Conservation (phyloP, 2,888 invertebrate genomes). For the Apoderus coryli region DNA sequence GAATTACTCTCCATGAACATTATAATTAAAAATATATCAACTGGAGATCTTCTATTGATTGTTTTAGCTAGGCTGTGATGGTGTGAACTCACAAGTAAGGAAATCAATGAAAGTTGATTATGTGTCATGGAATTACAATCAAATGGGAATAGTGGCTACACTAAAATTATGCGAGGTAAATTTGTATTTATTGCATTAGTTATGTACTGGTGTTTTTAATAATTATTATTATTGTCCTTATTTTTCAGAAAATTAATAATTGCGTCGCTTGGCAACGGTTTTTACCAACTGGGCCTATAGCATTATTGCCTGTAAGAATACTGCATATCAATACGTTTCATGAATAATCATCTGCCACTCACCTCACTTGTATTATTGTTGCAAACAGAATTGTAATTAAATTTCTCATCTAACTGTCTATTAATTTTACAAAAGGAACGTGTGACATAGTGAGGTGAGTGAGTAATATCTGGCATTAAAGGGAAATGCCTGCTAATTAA, state of each 20-base stretch:
- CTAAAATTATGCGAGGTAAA: constrained; percentile 63
- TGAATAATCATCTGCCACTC: too few relatives aligned
- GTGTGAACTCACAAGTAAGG: constrained; percentile 77
- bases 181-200: constrained; percentile 1
- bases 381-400: constrained; percentile 5
- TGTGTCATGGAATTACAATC: constrained; percentile 71
- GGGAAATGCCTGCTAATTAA: too few relatives aligned
- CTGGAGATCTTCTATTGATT: constrained; percentile 5
- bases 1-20: too few relatives aligned
- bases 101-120: constrained; percentile 69
- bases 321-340: too few relatives aligned
- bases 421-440: too few relatives aligned
- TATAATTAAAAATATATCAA: too few relatives aligned
- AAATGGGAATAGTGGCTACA: constrained; percentile 87
- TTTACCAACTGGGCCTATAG: constrained; percentile 82
- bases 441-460: too few relatives aligned
- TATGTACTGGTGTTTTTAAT: not conserved
- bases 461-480: too few relatives aligned
- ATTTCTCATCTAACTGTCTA: not conserved
- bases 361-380: not conserved
- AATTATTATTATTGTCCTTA: constrained; percentile 6
- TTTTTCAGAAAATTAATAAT: constrained; percentile 48
- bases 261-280: constrained; percentile 93
- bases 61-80: constrained; percentile 84
- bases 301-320: constrained; percentile 70